phyloP scores from a whole-genome alignment of 2,113 vertebrate genomes.

The Triplophysa tibetana region DNA sequence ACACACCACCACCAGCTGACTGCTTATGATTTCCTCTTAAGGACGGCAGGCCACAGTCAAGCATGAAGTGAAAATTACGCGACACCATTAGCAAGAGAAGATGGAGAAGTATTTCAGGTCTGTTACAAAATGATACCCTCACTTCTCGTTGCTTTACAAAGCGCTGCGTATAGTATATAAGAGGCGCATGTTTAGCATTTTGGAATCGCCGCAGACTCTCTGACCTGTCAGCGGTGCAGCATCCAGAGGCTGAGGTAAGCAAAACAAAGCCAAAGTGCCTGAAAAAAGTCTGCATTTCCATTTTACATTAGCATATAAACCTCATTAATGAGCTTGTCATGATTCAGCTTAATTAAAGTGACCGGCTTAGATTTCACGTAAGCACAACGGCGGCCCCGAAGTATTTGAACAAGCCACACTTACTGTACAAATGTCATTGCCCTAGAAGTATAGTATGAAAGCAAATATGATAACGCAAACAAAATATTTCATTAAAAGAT shows the following conservation, averaged over 20 bases:
- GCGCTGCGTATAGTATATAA: slow-evolving; percentile 44
- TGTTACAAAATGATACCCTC: slow-evolving; percentile 29
- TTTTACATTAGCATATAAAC: slow-evolving; percentile 72
- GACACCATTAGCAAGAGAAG: slow-evolving; percentile 17
- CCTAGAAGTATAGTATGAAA: too few relatives aligned
- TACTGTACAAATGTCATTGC: too few relatives aligned
- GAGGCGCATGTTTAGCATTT: slow-evolving; percentile 70
- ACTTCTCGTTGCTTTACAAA: slow-evolving; percentile 31
- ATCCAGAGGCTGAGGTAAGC: slow-evolving; percentile 71
- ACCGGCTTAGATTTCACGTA: slow-evolving; percentile 33
- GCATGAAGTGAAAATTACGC: slow-evolving; percentile 30
- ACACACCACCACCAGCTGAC: background rate
- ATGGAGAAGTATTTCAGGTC: slow-evolving; percentile 7
- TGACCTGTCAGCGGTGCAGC: slow-evolving; percentile 66
- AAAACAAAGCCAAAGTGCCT: slow-evolving; percentile 54
- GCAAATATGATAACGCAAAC: too few relatives aligned
- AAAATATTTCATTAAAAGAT: too few relatives aligned
- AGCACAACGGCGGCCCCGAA: slow-evolving; percentile 44
- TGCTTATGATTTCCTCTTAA: slow-evolving; percentile 5
- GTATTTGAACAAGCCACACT: too few relatives aligned
- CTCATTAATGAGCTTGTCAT: slow-evolving; percentile 77
- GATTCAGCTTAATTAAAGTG: slow-evolving; percentile 71
- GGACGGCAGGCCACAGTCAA: background rate
- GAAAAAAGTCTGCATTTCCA: slow-evolving; percentile 54
- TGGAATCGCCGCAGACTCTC: slow-evolving; percentile 64